Percentiles rank a stretch among this genome's conserved stretches.
phyloP scores from a whole-genome alignment of 2,113 vertebrate species.

The Merops nubicus region DNA sequence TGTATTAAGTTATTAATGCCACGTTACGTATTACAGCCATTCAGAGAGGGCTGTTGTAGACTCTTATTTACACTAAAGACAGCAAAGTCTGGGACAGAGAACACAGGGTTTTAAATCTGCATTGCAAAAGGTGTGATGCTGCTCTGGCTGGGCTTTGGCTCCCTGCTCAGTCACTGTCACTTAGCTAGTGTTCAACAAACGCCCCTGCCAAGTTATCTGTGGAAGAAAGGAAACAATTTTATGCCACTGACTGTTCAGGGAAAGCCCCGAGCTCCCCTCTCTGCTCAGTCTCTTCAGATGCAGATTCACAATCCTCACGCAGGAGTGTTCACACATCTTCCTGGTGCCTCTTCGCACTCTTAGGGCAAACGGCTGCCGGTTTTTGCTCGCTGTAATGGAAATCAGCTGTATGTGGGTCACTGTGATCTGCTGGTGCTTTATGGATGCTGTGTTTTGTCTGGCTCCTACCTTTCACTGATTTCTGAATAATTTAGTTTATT shows the following conservation, averaged over 20 bases:
- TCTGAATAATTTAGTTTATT: not conserved
- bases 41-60: not conserved
- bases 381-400: not conserved
- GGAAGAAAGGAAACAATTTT: not conserved
- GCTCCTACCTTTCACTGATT: not conserved
- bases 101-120: not conserved
- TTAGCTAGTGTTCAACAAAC: not conserved
- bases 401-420: not conserved
- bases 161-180: not conserved
- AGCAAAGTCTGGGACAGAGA: not conserved
- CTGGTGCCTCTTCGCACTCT: not conserved
- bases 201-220: not conserved
- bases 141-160: not conserved
- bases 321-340: not conserved
- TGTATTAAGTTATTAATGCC: not conserved
- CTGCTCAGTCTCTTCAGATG: not conserved
- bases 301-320: not conserved
- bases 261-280: not conserved
- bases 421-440: not conserved
- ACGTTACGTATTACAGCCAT: fast-evolving
- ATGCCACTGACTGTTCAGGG: not conserved
- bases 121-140: not conserved
- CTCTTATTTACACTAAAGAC: not conserved
- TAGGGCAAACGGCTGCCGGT: not conserved
- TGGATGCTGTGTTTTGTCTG: not conserved